A percentile compares a stretch with the other conserved stretches of the same genome.
phyloP scores from a whole-genome alignment of 2,113 vertebrate species.

The Natator depressus region DNA sequence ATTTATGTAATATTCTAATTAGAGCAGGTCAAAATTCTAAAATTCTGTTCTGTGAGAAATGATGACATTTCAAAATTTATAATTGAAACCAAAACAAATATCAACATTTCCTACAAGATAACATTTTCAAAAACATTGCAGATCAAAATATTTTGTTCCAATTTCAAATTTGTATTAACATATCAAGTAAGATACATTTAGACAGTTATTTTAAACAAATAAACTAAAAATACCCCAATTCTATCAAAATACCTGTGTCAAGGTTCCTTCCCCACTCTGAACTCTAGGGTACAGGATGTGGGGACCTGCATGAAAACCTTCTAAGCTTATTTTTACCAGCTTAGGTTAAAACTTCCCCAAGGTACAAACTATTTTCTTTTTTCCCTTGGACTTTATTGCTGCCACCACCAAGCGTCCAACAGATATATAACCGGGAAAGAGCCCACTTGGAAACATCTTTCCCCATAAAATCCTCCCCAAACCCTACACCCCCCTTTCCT shows the following conservation, averaged over 20 bases:
- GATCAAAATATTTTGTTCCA: background rate
- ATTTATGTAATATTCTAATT: background rate
- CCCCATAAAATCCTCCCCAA: no score
- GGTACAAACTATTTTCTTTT: no score
- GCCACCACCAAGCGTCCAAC: no score
- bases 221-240: background rate
- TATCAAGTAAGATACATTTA: background rate
- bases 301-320: no score
- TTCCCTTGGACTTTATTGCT: no score
- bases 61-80: background rate
- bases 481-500: no score
- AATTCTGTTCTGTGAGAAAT: background rate
- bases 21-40: background rate
- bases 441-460: no score
- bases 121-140: background rate
- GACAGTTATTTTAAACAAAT: background rate
- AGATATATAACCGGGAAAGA: no score
- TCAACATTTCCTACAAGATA: background rate
- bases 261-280: no score
- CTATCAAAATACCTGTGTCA: background rate
- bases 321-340: no score
- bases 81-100: background rate
- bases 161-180: background rate
- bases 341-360: no score
- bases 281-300: no score